Evolutionary conservation across 1,140 invertebrate species (phyloP).

Genomic region (Hyposmocoma kahamanoa): DNA sequence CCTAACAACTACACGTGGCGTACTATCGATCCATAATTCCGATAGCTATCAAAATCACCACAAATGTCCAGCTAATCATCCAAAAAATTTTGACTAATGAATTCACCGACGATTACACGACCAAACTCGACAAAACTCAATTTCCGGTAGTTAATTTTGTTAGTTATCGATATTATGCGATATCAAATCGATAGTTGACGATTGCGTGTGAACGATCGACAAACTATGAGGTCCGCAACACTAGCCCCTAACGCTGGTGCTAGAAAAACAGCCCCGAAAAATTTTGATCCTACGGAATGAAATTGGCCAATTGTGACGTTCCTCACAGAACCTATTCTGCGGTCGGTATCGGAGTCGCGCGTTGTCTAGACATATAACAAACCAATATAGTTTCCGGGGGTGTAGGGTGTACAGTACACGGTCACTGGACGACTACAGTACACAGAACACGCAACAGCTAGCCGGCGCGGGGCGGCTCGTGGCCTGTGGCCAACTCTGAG

Average conservation of each 20-base stretch:
- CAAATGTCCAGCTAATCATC: too few species aligned
- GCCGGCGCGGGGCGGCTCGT: neutral
- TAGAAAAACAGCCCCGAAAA: constrained; percentile 75
- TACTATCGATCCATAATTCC: too few species aligned
- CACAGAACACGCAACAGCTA: constrained; percentile 62
- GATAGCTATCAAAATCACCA: too few species aligned
- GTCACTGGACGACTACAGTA: constrained; percentile 68
- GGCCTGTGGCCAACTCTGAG: neutral
- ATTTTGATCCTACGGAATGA: constrained; percentile 67
- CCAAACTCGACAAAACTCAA: too few species aligned
- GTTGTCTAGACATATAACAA: constrained; percentile 65
- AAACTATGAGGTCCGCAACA: neutral
- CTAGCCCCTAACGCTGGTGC: constrained; percentile 56
- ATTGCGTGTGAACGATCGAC: neutral
- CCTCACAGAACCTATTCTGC: constrained; percentile 73
- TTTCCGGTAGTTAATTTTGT: too few species aligned
- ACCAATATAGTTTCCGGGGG: constrained; percentile 67
- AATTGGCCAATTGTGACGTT: constrained; percentile 67
- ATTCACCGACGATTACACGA: too few species aligned
- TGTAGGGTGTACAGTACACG: constrained; percentile 53
- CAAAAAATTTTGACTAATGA: too few species aligned
- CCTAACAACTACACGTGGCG: too few species aligned
- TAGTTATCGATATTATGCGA: too few species aligned
- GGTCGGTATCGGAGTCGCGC: constrained; percentile 53
- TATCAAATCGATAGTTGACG: too few species aligned